Conservation (phyloP, 2,888 invertebrate genomes). For the Hofmannophila pseudospretella region DNA sequence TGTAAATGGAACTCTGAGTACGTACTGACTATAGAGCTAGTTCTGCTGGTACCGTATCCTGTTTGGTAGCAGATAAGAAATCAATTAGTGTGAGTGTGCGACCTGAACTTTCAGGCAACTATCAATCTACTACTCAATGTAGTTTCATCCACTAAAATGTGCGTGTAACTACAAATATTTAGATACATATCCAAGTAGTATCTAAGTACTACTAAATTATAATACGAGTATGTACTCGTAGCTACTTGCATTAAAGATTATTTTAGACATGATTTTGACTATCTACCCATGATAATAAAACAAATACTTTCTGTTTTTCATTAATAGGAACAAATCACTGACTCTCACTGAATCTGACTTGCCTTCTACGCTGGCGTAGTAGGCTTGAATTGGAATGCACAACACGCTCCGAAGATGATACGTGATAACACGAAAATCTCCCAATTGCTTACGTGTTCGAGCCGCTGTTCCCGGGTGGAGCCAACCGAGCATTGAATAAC, state of each 20-base stretch:
- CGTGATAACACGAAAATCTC: conserved; percentile 78
- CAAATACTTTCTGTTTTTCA: too few species aligned
- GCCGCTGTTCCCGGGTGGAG: conserved; percentile 38
- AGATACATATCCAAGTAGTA: too few species aligned
- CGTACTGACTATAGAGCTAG: not conserved
- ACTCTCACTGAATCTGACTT: conserved; percentile 47
- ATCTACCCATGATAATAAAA: too few species aligned
- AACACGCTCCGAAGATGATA: conserved; percentile 72
- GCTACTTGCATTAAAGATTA: too few species aligned
- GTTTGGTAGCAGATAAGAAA: not conserved
- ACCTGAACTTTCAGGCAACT: not conserved
- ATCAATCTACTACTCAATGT: too few species aligned
- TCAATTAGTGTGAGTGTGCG: conserved; percentile 1
- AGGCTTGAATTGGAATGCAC: conserved; percentile 44
- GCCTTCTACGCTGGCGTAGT: conserved; percentile 15
- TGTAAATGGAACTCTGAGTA: conserved; percentile 3
- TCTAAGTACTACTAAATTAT: too few species aligned
- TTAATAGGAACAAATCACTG: conserved; percentile 31
- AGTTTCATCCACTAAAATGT: too few species aligned
- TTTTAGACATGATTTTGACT: too few species aligned
- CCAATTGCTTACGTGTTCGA: conserved; percentile 76
- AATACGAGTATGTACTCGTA: too few species aligned
- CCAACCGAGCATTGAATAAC: conserved; percentile 67
- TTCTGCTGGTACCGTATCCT: not conserved
- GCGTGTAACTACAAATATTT: too few species aligned